Evolutionary conservation across 2,113 vertebrate species (phyloP).

Genomic region (Plestiodon gilberti): DNA sequence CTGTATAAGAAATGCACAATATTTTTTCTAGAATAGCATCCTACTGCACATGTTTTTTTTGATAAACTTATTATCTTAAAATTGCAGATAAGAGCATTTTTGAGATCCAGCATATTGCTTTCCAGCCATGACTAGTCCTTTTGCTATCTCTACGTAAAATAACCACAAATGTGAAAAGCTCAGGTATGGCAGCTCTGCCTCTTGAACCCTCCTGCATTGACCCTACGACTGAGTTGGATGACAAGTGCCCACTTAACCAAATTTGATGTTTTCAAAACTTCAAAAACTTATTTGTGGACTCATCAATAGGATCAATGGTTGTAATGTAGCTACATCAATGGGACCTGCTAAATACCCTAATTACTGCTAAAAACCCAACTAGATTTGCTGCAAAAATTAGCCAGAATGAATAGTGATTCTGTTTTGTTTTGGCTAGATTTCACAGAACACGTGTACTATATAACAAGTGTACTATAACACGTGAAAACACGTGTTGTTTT

Average conservation of each 20-base stretch:
- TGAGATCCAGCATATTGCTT: background rate
- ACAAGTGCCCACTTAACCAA: background rate
- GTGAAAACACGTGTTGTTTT: too few relatives aligned
- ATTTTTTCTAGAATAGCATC: background rate
- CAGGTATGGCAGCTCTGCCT: background rate
- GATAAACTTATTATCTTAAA: background rate
- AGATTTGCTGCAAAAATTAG: background rate
- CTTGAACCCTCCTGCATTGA: too few relatives aligned
- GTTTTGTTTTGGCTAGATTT: background rate
- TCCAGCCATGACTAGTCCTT: background rate
- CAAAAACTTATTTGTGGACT: background rate
- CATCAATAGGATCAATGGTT: too few relatives aligned
- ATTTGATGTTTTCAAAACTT: background rate
- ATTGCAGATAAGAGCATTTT: background rate
- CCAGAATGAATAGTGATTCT: background rate
- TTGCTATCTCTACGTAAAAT: background rate
- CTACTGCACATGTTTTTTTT: background rate
- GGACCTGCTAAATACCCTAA: background rate
- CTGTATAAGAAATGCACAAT: background rate
- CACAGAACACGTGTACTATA: background rate
- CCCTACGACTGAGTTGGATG: background rate
- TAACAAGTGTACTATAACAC: too few relatives aligned
- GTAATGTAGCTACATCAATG: too few relatives aligned
- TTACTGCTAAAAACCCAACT: background rate
- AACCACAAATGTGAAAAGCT: too few relatives aligned